Percentiles rank a stretch among this genome's conserved stretches.
phyloP scores from a whole-genome alignment of 2,888 invertebrate genomes.

The Esperia sulphurella region DNA sequence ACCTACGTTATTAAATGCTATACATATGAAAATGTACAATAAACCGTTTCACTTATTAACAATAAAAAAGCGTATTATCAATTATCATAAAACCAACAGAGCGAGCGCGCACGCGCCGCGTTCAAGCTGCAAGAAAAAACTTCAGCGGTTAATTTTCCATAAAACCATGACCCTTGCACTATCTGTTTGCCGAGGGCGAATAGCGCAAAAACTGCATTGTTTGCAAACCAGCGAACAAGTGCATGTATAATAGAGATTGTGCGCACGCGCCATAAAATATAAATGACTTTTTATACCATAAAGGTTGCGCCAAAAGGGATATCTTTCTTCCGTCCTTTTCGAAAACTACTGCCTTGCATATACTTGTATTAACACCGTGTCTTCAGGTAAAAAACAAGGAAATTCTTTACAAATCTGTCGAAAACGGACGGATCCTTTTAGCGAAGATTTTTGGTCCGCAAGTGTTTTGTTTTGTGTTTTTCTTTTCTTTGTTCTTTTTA shows the following conservation, averaged over 20 bases:
- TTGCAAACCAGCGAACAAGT: not conserved
- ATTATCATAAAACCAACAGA: slow-evolving; percentile 12
- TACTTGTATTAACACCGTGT: no score
- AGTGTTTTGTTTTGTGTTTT: no score
- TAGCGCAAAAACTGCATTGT: not conserved
- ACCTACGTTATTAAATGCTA: not conserved
- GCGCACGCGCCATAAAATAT: no score
- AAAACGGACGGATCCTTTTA: no score
- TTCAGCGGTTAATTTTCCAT: slow-evolving; percentile 13
- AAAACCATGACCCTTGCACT: slow-evolving; percentile 13
- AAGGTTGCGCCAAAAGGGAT: no score
- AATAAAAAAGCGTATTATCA: slow-evolving; percentile 12
- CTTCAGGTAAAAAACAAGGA: no score
- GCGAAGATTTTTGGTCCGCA: no score
- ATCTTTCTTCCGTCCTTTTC: no score
- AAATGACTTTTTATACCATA: no score
- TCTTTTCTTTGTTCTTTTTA: no score
- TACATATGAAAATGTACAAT: slow-evolving; percentile 12
- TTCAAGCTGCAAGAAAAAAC: not conserved
- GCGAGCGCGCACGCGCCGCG: slow-evolving; percentile 14
- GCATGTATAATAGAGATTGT: not conserved
- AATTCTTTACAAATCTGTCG: no score
- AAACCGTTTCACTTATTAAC: slow-evolving; percentile 15
- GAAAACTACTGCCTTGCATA: no score
- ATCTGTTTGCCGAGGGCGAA: not conserved